These are phyloP conservation scores for Hippolais icterina DNA, from an alignment of 2,113 vertebrate genomes.

Conservation along the genomic window DNA sequence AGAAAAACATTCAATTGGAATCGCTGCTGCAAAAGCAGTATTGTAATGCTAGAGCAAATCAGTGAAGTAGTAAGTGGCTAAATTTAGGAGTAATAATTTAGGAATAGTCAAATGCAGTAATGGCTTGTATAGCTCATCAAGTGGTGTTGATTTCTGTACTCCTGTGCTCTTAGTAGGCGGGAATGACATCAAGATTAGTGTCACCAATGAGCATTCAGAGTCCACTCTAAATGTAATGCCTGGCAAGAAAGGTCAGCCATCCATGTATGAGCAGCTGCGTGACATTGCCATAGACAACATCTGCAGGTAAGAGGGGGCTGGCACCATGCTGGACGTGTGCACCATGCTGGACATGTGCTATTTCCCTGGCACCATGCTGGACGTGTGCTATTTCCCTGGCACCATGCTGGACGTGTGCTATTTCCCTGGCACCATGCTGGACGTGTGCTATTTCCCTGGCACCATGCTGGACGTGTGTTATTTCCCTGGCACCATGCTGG, in stretches of 20 bases:
- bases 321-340: fast-evolving
- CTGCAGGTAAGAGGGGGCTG: slow-evolving; percentile 81
- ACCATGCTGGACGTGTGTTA: too few relatives aligned
- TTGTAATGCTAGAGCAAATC: not conserved
- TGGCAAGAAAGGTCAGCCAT: slow-evolving; percentile 87
- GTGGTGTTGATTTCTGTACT: not conserved
- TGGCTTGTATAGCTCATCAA: not conserved
- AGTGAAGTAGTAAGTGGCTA: not conserved
- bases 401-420: too few relatives aligned
- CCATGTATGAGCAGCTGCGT: slow-evolving; percentile 96
- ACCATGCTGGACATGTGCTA: fast-evolving
- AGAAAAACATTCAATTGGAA: not conserved
- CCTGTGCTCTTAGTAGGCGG: slow-evolving; percentile 68
- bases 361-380: not conserved
- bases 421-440: too few relatives aligned
- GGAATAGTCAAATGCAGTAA: not conserved
- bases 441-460: too few relatives aligned
- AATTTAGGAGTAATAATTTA: not conserved
- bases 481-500: not conserved
- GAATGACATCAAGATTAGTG: slow-evolving; percentile 91
- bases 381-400: fast-evolving
- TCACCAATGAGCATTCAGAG: slow-evolving; percentile 91
- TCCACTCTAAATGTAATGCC: slow-evolving; percentile 84
- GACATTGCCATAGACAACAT: slow-evolving; percentile 97
- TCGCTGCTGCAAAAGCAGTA: not conserved